Percentiles rank a stretch among this genome's conserved stretches.
Evolutionary conservation across 2,113 vertebrate genomes (phyloP).

Genomic region (Machaerirhynchus nigripectus): DNA sequence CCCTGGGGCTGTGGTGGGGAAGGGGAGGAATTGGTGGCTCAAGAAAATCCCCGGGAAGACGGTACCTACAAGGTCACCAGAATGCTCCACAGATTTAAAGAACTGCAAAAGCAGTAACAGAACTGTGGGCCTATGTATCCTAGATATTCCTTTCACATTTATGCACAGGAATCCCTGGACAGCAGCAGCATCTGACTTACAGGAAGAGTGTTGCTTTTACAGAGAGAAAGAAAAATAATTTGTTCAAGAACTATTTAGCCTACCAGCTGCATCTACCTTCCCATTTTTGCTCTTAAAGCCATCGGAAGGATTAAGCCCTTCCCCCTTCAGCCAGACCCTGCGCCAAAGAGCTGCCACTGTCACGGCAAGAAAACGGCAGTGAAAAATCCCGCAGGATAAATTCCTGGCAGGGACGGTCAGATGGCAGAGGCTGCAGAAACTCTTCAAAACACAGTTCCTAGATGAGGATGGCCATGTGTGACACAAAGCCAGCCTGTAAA

Average conservation of each 20-base stretch:
- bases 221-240: not conserved
- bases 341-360: not conserved
- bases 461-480: fast-evolving
- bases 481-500: not conserved
- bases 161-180: fast-evolving
- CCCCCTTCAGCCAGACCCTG: not conserved
- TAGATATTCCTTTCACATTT: not conserved
- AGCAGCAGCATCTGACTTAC: not conserved
- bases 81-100: not conserved
- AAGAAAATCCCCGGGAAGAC: not conserved
- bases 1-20: not conserved
- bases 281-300: not conserved
- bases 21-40: not conserved
- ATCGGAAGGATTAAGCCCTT: not conserved
- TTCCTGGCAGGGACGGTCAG: not conserved
- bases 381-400: not conserved
- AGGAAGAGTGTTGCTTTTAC: not conserved
- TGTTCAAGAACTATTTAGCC: not conserved
- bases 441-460: not conserved
- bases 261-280: not conserved
- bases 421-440: not conserved
- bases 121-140: not conserved
- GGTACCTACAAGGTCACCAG: not conserved
- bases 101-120: not conserved
- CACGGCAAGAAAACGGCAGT: not conserved